Percentiles rank a stretch among this genome's conserved stretches.
These are phyloP conservation scores for Spheniscus mendiculus DNA, from an alignment of 2,113 vertebrate genomes.

Conservation along the genomic window DNA sequence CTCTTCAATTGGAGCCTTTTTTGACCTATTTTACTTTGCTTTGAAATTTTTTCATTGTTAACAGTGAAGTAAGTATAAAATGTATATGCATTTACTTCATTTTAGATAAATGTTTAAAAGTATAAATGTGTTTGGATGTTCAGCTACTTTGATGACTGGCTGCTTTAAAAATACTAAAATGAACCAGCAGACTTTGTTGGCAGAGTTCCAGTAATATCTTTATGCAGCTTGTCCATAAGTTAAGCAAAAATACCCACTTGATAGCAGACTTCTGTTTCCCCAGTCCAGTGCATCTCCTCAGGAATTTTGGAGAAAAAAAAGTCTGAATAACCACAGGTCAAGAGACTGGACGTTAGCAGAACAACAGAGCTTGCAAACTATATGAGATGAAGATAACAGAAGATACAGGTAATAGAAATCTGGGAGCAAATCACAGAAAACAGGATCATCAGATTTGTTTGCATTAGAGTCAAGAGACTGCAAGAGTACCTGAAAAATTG, in stretches of 20 bases:
- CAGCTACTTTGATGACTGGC: not conserved
- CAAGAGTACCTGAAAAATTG: not conserved
- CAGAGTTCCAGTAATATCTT: not conserved
- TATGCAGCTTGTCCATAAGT: not conserved
- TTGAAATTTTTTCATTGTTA: not conserved
- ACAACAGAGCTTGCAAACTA: not conserved
- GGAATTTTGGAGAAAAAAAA: not conserved
- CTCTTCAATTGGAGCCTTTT: not conserved
- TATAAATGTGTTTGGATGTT: not conserved
- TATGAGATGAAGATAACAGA: not conserved
- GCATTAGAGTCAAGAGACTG: not conserved
- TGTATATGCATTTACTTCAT: not conserved
- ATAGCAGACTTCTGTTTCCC: not conserved
- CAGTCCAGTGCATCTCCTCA: not conserved
- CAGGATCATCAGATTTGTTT: not conserved
- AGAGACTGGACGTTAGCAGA: not conserved
- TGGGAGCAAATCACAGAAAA: not conserved
- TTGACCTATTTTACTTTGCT: not conserved
- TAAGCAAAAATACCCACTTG: not conserved
- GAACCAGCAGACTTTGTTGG: not conserved
- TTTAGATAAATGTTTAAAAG: not conserved
- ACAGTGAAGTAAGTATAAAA: not conserved
- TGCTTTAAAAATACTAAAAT: not conserved
- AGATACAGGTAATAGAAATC: not conserved
- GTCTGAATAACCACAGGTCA: not conserved